phyloP scores from a whole-genome alignment of 2,797 vertebrate genomes.

The Anas georgica region DNA sequence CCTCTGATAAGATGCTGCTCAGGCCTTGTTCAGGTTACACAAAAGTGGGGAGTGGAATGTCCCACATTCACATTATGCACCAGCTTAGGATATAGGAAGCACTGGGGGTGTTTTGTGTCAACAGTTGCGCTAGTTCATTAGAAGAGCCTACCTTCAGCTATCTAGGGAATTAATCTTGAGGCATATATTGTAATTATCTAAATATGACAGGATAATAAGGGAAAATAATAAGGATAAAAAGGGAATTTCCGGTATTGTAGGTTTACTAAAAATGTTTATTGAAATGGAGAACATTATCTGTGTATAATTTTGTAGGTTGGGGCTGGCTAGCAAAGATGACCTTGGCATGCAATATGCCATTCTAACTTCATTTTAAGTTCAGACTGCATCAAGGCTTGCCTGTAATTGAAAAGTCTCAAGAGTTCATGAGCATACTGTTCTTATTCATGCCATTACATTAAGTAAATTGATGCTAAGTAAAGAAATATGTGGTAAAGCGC shows the following conservation, averaged over 20 bases:
- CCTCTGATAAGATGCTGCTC: not conserved
- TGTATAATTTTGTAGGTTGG: not conserved
- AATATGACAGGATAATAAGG: not conserved
- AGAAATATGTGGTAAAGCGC: not conserved
- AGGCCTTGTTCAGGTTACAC: not conserved
- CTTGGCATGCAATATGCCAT: not conserved
- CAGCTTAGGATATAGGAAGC: not conserved
- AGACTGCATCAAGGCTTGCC: not conserved
- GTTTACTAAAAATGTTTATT: not conserved
- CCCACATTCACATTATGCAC: not conserved
- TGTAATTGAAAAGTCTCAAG: conserved; percentile 7
- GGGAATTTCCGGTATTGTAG: not conserved
- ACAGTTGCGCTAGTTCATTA: not conserved
- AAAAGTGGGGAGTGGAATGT: not conserved
- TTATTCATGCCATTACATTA: not conserved
- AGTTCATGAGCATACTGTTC: not conserved
- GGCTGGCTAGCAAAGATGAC: not conserved
- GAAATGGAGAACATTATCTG: not conserved
- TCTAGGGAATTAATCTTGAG: not conserved
- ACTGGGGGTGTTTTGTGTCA: not conserved
- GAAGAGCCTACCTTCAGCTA: not conserved
- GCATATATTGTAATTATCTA: not conserved
- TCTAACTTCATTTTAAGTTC: conserved; percentile 23
- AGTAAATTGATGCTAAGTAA: not conserved
- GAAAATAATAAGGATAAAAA: not conserved